A percentile compares a stretch with the other conserved stretches of the same genome.
phyloP scores from a whole-genome alignment of 2,888 invertebrate species.

The Synanthedon vespiformis region DNA sequence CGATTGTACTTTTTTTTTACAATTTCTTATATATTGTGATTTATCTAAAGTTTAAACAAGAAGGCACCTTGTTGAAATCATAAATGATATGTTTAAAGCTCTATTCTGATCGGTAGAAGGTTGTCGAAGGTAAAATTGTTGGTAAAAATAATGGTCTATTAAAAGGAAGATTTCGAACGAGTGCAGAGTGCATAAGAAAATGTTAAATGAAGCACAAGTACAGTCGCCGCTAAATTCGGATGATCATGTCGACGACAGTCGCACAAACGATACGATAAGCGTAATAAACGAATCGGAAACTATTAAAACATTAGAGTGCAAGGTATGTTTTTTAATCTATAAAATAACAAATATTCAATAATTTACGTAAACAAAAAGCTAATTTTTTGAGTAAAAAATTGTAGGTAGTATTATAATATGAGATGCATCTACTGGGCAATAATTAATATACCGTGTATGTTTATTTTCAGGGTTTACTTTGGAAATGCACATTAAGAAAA shows the following conservation, averaged over 20 bases:
- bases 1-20: slow-evolving; percentile 23
- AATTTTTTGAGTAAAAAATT: background rate
- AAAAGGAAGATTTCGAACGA: slow-evolving; percentile 7
- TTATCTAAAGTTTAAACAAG: background rate
- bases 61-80: background rate
- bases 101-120: background rate
- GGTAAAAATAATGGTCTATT: background rate
- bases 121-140: background rate
- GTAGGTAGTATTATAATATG: background rate
- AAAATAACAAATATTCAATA: background rate
- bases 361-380: background rate
- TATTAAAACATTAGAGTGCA: slow-evolving; percentile 48
- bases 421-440: background rate
- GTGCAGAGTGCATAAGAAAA: slow-evolving; percentile 44
- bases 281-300: slow-evolving; percentile 20
- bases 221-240: slow-evolving; percentile 51
- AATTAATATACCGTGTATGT: background rate
- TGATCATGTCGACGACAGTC: slow-evolving; percentile 31
- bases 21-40: no score
- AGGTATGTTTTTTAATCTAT: slow-evolving; percentile 24
- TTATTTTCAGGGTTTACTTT: slow-evolving; percentile 68
- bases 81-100: background rate
- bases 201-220: slow-evolving; percentile 65
- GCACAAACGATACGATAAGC: slow-evolving; percentile 43
- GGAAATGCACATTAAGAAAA: slow-evolving; percentile 81